Conservation (phyloP, 2,797 vertebrate species). For the Artibeus lituratus region DNA sequence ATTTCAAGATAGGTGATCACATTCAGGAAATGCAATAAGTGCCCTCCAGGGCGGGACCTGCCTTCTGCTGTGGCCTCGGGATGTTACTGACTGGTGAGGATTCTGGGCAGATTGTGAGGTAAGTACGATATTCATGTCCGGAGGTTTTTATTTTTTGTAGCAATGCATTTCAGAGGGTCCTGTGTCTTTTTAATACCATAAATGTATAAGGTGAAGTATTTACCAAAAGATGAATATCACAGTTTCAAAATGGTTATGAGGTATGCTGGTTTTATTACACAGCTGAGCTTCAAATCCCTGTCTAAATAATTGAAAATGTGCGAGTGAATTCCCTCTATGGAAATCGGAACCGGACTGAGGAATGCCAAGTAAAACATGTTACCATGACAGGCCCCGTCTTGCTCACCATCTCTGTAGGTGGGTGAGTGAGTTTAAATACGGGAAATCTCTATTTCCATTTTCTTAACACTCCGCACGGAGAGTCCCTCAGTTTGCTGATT, state of each 20-base stretch:
- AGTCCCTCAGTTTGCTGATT: not conserved
- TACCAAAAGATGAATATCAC: not conserved
- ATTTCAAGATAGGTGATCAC: too few species aligned
- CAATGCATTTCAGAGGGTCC: not conserved
- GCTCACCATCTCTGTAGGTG: not conserved
- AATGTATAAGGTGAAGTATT: not conserved
- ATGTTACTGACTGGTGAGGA: not conserved
- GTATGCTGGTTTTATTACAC: not conserved
- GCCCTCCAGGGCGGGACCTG: not conserved
- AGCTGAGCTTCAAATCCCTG: not conserved
- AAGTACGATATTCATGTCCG: not conserved
- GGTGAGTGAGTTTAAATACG: not conserved
- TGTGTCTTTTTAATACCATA: not conserved
- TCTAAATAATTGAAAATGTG: not conserved
- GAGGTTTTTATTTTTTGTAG: not conserved
- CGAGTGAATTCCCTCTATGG: not conserved
- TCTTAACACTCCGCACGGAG: accelerated
- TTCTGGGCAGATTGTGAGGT: not conserved
- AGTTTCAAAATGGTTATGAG: not conserved
- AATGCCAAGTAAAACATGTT: not conserved
- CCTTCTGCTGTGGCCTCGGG: not conserved
- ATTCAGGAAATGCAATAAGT: not conserved
- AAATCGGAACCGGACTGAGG: not conserved
- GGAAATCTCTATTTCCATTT: not conserved
- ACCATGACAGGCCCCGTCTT: not conserved